Evolutionary conservation across 2,113 vertebrate species (phyloP).

Genomic region (Potamarius usumacintae): DNA sequence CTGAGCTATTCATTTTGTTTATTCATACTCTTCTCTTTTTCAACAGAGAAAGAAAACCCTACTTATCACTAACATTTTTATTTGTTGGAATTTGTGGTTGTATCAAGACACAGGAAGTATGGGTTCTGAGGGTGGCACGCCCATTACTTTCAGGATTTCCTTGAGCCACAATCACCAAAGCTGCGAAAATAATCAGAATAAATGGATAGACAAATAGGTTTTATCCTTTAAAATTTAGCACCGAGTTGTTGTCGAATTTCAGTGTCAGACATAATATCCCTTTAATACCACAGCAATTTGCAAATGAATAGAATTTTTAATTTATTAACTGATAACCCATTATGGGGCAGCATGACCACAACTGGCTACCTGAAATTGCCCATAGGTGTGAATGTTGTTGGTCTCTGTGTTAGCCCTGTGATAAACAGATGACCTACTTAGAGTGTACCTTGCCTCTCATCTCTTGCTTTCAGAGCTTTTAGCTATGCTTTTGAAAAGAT

Average conservation of each 20-base stretch:
- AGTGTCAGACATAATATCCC: background rate
- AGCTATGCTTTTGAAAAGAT: slow-evolving; percentile 7
- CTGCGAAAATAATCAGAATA: background rate
- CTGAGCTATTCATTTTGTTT: too few species aligned
- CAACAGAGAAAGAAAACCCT: background rate
- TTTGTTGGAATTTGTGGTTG: background rate
- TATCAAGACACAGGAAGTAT: background rate
- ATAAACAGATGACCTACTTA: too few species aligned
- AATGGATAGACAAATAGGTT: background rate
- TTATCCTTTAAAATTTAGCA: too few species aligned
- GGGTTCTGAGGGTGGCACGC: background rate
- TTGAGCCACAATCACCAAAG: background rate
- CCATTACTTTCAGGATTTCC: background rate
- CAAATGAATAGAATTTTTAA: background rate
- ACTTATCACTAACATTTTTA: background rate
- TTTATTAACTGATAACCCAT: too few species aligned
- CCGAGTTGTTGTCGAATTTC: background rate
- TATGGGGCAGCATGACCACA: too few species aligned
- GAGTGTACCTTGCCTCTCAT: background rate
- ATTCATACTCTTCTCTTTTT: background rate
- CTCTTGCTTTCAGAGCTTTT: background rate
- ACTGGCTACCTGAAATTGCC: too few species aligned
- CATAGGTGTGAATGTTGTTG: too few species aligned
- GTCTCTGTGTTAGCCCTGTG: too few species aligned
- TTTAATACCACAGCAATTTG: background rate